These are phyloP conservation scores for Ochropleura plecta DNA, from an alignment of 2,888 invertebrate species.

Conservation along the genomic window DNA sequence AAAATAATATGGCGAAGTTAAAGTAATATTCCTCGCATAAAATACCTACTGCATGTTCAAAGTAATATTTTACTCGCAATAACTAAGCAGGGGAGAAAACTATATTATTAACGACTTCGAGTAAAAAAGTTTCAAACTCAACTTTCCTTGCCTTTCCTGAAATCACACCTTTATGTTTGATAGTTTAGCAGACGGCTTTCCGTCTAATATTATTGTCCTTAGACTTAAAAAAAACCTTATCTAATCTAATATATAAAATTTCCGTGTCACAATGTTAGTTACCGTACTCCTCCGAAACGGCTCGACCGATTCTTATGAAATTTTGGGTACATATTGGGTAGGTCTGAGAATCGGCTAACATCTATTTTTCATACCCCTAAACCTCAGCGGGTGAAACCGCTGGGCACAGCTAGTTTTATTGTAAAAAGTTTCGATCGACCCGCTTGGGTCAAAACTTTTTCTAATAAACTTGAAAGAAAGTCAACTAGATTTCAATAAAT, in stretches of 20 bases:
- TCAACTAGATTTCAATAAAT: slow-evolving; percentile 60
- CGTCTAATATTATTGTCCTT: too few relatives aligned
- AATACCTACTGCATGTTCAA: slow-evolving; percentile 15
- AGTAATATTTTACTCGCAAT: slow-evolving; percentile 6
- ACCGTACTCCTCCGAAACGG: too few relatives aligned
- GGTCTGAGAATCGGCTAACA: too few relatives aligned
- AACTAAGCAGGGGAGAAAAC: background rate
- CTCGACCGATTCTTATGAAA: too few relatives aligned
- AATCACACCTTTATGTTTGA: slow-evolving; percentile 25
- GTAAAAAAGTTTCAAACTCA: slow-evolving; percentile 20
- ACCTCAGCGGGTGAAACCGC: too few relatives aligned
- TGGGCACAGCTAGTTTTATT: too few relatives aligned
- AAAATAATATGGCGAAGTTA: background rate
- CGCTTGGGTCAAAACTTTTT: slow-evolving; percentile 25
- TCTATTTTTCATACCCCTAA: too few relatives aligned
- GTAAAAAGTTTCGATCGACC: background rate
- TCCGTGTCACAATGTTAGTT: too few relatives aligned
- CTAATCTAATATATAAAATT: too few relatives aligned
- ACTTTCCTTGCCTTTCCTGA: slow-evolving; percentile 25
- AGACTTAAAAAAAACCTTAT: too few relatives aligned
- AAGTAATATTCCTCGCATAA: slow-evolving; percentile 5
- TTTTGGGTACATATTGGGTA: too few relatives aligned
- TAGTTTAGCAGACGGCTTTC: slow-evolving; percentile 19
- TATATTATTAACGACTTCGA: slow-evolving; percentile 18
- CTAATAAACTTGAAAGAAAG: slow-evolving; percentile 39